Evolutionary conservation across 2,113 vertebrate genomes (phyloP).

Genomic region (Brachyistius frenatus): DNA sequence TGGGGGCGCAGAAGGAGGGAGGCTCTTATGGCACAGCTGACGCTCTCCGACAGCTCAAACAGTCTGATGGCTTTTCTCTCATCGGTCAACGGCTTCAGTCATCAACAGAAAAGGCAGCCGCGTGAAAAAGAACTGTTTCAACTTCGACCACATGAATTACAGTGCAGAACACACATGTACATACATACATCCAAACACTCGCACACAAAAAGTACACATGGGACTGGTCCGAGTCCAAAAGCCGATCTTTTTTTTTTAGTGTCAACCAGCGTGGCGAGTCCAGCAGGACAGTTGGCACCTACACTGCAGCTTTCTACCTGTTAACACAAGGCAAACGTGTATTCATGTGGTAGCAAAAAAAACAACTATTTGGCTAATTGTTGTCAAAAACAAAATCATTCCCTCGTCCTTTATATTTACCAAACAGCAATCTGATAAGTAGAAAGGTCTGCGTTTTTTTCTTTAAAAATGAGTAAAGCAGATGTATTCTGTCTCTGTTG

Average conservation of each 20-base stretch:
- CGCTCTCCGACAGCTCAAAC: background rate
- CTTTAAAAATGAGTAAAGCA: background rate
- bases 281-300: slow-evolving; percentile 32
- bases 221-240: slow-evolving; percentile 62
- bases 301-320: slow-evolving; percentile 10
- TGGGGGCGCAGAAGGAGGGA: slow-evolving; percentile 27
- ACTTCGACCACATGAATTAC: slow-evolving; percentile 45
- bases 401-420: background rate
- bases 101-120: slow-evolving; percentile 71
- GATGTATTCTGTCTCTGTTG: background rate
- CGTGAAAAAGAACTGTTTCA: slow-evolving; percentile 54
- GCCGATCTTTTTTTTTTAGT: slow-evolving; percentile 29
- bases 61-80: slow-evolving; percentile 37
- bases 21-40: slow-evolving; percentile 64
- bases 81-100: slow-evolving; percentile 52
- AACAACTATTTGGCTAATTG: slow-evolving; percentile 1
- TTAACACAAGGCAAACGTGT: background rate
- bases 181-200: slow-evolving; percentile 15
- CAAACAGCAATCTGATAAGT: background rate
- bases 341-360: slow-evolving; percentile 1
- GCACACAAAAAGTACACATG: slow-evolving; percentile 29
- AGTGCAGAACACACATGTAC: slow-evolving; percentile 38
- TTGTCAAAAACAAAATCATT: background rate
- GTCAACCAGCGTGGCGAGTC: slow-evolving; percentile 14
- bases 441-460: background rate